Base-by-base conservation (phyloP, 2,888 invertebrate species). In the Lycaena phlaeas region DNA sequence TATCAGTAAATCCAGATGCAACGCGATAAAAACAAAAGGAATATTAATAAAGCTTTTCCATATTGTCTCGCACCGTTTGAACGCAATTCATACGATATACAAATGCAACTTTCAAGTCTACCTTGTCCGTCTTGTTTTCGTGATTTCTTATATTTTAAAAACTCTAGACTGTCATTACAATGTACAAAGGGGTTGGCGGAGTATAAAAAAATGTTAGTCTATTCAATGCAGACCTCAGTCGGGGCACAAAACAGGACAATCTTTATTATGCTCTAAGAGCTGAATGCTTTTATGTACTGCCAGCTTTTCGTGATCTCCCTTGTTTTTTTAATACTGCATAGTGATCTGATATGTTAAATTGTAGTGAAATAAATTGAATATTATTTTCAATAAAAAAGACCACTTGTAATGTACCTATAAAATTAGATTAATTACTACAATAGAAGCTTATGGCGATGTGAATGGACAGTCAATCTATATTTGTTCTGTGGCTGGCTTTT, bases 161-260 rank as follows among this genome's bases (percentile, higher is more conserved):
- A 44, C 38, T 14, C 31, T 18, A 38, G 29, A 40, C 40, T 38
- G 43, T 38, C 43, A 38, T 42, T 40, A 50, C 50, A 50, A 48
- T 48, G 26, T 42, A 56, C 54, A 57, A 57, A 57, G 48, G 45
- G 41, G 41, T 48, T 48, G 46, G 38, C 48, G 45, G 50, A 36
- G 49, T 44, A 49, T 52, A 51, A 53, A 53, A 46, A 49, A 47
- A 48, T 43, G 46, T 44, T 48, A 42, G 50, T 48, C 47, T 50
- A 52, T 51, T 53, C 44, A 48, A 38, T 44, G 46, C 36, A 44
- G 42, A 42, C 40, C 27, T 34, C 34, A 34, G 34, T 12, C 34
- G 34, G 22, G 34, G 22, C 22, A 34, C 34, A 34, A 22, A 22
- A 40, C 31, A 34, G 40, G 38, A 40, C 41, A 27, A 44, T 40